A percentile compares a stretch with the other conserved stretches of the same genome.
Evolutionary conservation across 2,113 vertebrate species (phyloP).

Genomic region (Solea solea): DNA sequence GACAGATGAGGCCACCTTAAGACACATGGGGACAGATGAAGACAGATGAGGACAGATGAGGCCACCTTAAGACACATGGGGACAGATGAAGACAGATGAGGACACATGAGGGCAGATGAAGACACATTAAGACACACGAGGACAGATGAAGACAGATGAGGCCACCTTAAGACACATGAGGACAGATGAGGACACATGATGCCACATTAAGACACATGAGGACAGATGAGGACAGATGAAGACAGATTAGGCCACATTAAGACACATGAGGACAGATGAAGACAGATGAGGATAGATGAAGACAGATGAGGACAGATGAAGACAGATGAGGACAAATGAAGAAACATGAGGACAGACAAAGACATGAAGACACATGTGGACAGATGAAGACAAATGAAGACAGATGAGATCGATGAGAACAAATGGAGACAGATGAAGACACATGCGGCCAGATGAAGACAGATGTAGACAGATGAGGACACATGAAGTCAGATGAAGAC

Average conservation of each 20-base stretch:
- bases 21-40: background rate
- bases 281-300: background rate
- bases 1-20: too few relatives aligned
- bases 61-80: too few relatives aligned
- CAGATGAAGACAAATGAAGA: background rate
- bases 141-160: background rate
- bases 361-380: background rate
- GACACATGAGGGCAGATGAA: too few relatives aligned
- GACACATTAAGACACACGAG: background rate
- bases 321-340: too few relatives aligned
- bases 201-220: background rate
- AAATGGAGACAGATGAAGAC: too few relatives aligned
- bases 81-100: background rate
- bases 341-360: background rate
- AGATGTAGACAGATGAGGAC: background rate
- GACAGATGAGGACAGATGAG: background rate
- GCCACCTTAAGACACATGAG: background rate
- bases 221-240: too few relatives aligned
- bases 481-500: too few relatives aligned
- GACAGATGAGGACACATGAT: background rate
- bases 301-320: too few relatives aligned
- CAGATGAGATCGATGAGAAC: background rate
- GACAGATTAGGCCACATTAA: too few relatives aligned
- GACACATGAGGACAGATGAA: background rate
- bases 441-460: too few relatives aligned